Percentiles rank a stretch among this genome's conserved stretches.
Evolutionary conservation across 2,888 invertebrate genomes (phyloP).

Genomic region (Thelaira solivaga): DNA sequence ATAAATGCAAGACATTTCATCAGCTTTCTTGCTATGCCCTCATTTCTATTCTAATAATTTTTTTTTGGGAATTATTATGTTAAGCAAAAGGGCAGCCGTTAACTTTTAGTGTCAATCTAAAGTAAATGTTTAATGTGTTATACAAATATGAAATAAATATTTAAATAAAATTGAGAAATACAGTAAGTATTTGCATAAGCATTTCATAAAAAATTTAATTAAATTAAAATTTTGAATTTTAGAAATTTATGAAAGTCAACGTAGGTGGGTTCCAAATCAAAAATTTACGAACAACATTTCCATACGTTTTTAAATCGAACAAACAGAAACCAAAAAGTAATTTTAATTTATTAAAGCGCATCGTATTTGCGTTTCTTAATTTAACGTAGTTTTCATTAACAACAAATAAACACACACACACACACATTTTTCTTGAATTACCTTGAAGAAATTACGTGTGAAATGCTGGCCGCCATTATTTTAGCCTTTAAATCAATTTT

Average conservation of each 20-base stretch:
- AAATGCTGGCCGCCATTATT: not conserved
- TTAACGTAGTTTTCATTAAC: not conserved
- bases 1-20: slow-evolving; percentile 49
- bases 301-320: too few relatives aligned
- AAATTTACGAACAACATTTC: too few relatives aligned
- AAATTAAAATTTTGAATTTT: too few relatives aligned
- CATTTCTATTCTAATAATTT: not conserved
- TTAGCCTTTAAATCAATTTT: not conserved
- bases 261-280: too few relatives aligned
- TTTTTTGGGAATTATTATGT: slow-evolving; percentile 11
- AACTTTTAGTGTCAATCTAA: slow-evolving; percentile 60
- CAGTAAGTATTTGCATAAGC: not conserved
- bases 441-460: not conserved
- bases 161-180: slow-evolving; percentile 21
- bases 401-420: too few relatives aligned
- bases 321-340: too few relatives aligned
- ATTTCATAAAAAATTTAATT: not conserved
- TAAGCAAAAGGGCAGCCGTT: slow-evolving; percentile 39
- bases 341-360: too few relatives aligned
- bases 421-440: not conserved
- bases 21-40: slow-evolving; percentile 2
- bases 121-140: slow-evolving; percentile 54
- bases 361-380: too few relatives aligned
- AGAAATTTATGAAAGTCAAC: too few relatives aligned
- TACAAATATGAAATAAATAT: slow-evolving; percentile 40